Evolutionary conservation across 2,888 invertebrate genomes (phyloP).

Genomic region (Craniophora ligustri): DNA sequence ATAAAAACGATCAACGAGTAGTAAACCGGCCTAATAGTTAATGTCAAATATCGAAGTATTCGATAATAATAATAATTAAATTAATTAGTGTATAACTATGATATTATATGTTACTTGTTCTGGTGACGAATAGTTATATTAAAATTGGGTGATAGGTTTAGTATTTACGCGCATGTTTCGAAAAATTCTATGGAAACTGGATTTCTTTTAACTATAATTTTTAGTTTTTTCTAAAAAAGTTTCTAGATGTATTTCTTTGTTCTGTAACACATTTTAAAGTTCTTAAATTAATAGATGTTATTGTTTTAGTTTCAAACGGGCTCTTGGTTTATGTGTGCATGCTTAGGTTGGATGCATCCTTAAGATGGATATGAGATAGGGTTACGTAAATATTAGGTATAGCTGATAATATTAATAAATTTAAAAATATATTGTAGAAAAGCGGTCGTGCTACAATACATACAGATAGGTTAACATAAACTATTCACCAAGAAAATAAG

Average conservation of each 20-base stretch:
- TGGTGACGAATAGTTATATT: slow-evolving; percentile 1
- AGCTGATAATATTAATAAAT: too few species aligned
- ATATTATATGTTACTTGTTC: too few species aligned
- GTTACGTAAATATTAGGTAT: too few species aligned
- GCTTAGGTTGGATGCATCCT: too few species aligned
- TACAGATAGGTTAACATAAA: too few species aligned
- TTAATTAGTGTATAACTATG: slow-evolving; percentile 14
- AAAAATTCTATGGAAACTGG: too few species aligned
- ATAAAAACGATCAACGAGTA: slow-evolving; percentile 81
- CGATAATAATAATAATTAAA: slow-evolving; percentile 38
- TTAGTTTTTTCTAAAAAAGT: too few species aligned
- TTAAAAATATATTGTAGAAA: not conserved
- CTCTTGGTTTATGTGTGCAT: not conserved
- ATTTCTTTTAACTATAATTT: too few species aligned
- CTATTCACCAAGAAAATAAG: too few species aligned
- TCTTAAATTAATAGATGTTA: too few species aligned
- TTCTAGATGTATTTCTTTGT: too few species aligned
- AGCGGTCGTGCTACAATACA: not conserved
- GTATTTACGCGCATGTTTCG: not conserved
- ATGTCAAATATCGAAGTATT: slow-evolving; percentile 56
- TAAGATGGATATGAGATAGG: not conserved
- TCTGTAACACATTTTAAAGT: too few species aligned
- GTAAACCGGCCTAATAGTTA: slow-evolving; percentile 87
- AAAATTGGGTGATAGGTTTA: not conserved
- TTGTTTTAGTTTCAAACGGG: not conserved